Conservation (phyloP, 2,888 invertebrate species). For the Philaethria dido region DNA sequence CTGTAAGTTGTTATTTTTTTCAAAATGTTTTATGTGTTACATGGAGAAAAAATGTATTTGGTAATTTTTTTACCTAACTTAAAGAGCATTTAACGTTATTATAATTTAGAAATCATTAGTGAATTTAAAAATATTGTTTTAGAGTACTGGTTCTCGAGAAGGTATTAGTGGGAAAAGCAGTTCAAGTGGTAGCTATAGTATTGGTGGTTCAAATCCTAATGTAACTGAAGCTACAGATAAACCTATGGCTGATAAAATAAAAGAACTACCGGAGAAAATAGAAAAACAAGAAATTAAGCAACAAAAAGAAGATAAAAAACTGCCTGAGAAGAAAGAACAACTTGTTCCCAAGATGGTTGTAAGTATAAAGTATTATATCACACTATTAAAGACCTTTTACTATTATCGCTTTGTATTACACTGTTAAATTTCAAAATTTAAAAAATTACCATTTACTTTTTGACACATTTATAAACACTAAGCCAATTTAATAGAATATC, state of each 20-base stretch:
- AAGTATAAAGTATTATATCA: too few relatives aligned
- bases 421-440: too few relatives aligned
- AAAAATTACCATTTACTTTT: too few relatives aligned
- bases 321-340: conserved; percentile 61
- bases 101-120: background rate
- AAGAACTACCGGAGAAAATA: conserved; percentile 57
- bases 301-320: conserved; percentile 56
- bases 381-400: too few relatives aligned
- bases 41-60: background rate
- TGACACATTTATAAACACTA: too few relatives aligned
- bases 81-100: background rate
- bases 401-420: background rate
- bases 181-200: conserved; percentile 80
- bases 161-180: conserved; percentile 78
- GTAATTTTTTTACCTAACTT: too few relatives aligned
- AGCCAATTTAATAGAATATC: too few relatives aligned
- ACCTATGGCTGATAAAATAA: conserved; percentile 60
- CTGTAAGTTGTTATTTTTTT: conserved; percentile 48
- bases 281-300: conserved; percentile 46
- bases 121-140: conserved; percentile 2
- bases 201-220: conserved; percentile 78
- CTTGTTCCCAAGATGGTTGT: conserved; percentile 75
- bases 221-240: conserved; percentile 65
- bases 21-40: background rate
- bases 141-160: conserved; percentile 53